Evolutionary conservation across 2,113 vertebrate genomes (phyloP), one percentile per base, ranked within the genome.

Genomic region (Macquaria ambigua): DNA sequence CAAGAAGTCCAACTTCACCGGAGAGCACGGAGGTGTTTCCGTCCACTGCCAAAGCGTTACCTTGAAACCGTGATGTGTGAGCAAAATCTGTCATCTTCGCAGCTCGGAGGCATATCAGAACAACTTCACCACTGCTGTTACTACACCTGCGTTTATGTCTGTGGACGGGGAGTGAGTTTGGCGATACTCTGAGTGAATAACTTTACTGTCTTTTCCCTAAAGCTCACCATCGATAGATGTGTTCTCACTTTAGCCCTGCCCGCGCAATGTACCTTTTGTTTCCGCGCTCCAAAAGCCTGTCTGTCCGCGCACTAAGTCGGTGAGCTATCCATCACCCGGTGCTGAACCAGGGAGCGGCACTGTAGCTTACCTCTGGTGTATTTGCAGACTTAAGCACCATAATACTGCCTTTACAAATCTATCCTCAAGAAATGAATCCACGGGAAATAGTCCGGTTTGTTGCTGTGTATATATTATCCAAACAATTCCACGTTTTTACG

Each of bases 21-120:
- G 72, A 64, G 23, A 88, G 68, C 74, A 55, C 76, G 62, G 69
- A 74, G 72, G 16, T 58, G 53, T n/a, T 73, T 48, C 70, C 75
- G 70, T 74, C 78, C 87, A 66, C 78, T 63, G 79, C 77, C 63
- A 58, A 50, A 83, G 62, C 75, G 85, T 81, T 87, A 84, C 83
- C 85, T 88, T 39, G 81, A 91, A 74, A 18, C 16, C 43, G 62
- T 37, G 79, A 72, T 59, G 53, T 31, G 77, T 3, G 79, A 56
- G 79, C 83, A 56, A 66, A 73, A 62, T 37, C 8, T 78, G 89
- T 87, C 93, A 93, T 93, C 87, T 86, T 91, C 83, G 69, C 81
- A 62, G 70, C 80, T 25, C 75, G 82, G 79, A 87, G 81, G 78
- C 94, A 93, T 93, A 20, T 87, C 86, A 81, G 81, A 64, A 67